Evolutionary conservation across 2,888 invertebrate genomes (phyloP), one percentile per base, ranked within the genome.

Genomic region (Cosmorhoe ocellata): DNA sequence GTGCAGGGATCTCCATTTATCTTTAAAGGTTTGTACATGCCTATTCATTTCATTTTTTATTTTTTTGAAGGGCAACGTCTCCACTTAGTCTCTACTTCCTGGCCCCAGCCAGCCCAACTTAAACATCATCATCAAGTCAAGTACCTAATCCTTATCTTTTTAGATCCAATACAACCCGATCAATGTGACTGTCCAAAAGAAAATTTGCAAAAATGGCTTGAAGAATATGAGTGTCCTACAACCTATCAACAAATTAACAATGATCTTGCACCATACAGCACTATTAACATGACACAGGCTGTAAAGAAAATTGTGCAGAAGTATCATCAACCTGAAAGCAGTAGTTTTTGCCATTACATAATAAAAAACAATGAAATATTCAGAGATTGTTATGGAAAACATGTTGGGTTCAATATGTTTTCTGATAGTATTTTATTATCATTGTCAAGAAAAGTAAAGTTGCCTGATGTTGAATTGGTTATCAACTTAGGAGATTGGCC

Each of bases 401-500:
- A 99, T 90, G 95, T 97, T 8, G 99, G 97, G 0, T 99, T 99
- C 78, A 97, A 97, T 78, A 97, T 97, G 94, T 99, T 99, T 85
- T 93, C 96, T 84, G 99, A 99, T 83, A 93, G 94, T 34, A 94
- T 97, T 51, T 81, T 99, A 22, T 78, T 96, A 36, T 98, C 97
- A 0, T 76, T 99, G 39, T 81, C 94, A 9, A 91, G 98, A 60
- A 97, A 97, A 91, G 94, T 95, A 13, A 67, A 84, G 13, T 78
- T 99, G 44, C 98, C 98, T 3, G 95, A 99, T 81, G 86, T 96
- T 66, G 98, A 99, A 80, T 93, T 99, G 69, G 95, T 98, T 62
- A 92, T 96, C 37, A 99, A 99, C 85, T 91, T 99, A 9, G 99
- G 99, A 10, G 99, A 99, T 81, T 99, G 98, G 98, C 99, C 99